Evolutionary conservation across 2,113 vertebrate species (phyloP).

Genomic region (Salvelinus sp.): DNA sequence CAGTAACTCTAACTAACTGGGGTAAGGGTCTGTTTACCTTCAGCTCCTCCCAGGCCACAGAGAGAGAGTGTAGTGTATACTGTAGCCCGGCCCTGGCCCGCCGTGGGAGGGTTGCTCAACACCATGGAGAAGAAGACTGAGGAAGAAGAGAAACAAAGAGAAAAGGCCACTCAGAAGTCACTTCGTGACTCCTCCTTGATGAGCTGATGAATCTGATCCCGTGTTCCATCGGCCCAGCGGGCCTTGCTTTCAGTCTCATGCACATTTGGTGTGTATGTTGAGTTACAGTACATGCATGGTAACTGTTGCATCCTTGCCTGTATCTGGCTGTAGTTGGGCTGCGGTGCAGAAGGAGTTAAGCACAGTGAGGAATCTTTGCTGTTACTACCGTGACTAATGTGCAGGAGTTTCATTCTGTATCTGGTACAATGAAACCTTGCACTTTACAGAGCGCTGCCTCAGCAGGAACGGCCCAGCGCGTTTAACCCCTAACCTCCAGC

Average conservation of each 20-base stretch:
- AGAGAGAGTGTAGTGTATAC: too few species aligned
- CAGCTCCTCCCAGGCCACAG: constrained; percentile 34
- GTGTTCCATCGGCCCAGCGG: constrained; percentile 6
- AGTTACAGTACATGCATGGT: too few species aligned
- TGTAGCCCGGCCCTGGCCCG: neutral
- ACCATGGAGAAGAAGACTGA: constrained; percentile 4
- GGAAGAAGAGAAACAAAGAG: neutral
- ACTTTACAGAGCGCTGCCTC: constrained; percentile 75
- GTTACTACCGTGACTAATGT: constrained; percentile 76
- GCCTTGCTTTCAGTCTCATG: too few species aligned
- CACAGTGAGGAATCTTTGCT: constrained; percentile 59
- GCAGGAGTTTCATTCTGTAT: constrained; percentile 78
- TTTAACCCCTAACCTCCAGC: constrained; percentile 75
- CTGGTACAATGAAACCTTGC: constrained; percentile 78
- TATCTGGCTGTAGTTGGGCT: neutral
- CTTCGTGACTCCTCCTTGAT: constrained; percentile 14
- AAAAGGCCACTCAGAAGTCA: constrained; percentile 48
- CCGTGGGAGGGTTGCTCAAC: constrained; percentile 58
- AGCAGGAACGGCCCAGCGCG: constrained; percentile 68
- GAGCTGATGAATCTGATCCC: too few species aligned
- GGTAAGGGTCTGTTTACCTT: constrained; percentile 52
- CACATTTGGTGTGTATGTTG: too few species aligned
- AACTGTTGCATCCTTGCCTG: neutral
- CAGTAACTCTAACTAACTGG: neutral
- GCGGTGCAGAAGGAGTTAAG: constrained; percentile 64